A percentile compares a stretch with the other conserved stretches of the same genome.
These are phyloP conservation scores for Noctuana brunneofusca DNA, from an alignment of 2,888 invertebrate genomes.

Conservation along the genomic window DNA sequence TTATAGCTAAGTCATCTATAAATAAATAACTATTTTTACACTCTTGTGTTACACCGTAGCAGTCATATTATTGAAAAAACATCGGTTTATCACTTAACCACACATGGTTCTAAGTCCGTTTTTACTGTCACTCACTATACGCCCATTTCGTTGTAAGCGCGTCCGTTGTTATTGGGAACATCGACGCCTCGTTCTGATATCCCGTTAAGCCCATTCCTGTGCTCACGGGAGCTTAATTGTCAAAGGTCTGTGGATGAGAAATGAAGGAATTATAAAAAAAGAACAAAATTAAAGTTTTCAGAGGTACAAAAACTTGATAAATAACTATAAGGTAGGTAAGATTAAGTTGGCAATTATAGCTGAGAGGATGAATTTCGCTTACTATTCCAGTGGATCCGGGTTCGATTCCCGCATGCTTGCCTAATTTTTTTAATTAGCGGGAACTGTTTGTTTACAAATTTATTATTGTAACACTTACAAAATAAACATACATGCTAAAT, in stretches of 20 bases:
- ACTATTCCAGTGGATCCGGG: no score
- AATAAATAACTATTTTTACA: constrained; percentile 31
- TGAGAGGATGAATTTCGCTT: no score
- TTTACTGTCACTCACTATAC: constrained; percentile 48
- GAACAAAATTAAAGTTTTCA: constrained; percentile 7
- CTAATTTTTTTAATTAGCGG: no score
- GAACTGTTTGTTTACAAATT: no score
- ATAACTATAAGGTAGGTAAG: no score
- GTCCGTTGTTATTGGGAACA: constrained; percentile 64
- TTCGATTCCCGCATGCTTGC: no score
- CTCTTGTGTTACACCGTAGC: neutral
- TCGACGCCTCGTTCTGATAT: constrained; percentile 67
- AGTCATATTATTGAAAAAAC: no score
- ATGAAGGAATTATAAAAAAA: neutral
- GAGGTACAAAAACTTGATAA: no score
- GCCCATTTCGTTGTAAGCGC: constrained; percentile 72
- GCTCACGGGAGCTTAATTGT: constrained; percentile 80
- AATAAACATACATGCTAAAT: no score
- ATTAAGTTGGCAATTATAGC: no score
- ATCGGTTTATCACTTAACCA: constrained; percentile 2
- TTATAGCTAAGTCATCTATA: constrained; percentile 4
- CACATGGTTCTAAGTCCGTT: constrained; percentile 21
- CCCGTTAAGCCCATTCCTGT: constrained; percentile 74
- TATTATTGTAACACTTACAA: no score
- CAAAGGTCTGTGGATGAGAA: constrained; percentile 66